These are phyloP conservation scores for Sebastes kiyomatsui DNA, from an alignment of 2,797 vertebrate species.

Conservation along the genomic window DNA sequence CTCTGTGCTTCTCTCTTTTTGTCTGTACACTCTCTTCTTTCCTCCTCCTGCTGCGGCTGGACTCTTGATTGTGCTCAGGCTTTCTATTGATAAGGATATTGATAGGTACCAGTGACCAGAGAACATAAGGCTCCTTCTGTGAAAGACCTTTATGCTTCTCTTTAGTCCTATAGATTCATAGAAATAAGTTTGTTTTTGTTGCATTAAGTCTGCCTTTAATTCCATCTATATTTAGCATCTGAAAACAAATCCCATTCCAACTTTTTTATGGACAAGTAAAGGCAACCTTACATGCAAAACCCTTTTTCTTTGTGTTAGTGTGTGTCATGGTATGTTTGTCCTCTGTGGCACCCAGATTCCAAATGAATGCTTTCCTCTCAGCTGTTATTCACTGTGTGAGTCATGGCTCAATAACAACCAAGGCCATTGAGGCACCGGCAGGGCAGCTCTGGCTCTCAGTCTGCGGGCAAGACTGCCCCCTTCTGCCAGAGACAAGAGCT, in stretches of 20 bases:
- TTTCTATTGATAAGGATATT: slow-evolving; percentile 99
- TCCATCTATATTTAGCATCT: not conserved
- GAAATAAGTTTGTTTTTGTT: slow-evolving; percentile 49
- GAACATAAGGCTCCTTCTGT: slow-evolving; percentile 82
- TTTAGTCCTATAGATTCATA: slow-evolving; percentile 55
- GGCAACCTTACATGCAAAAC: slow-evolving; percentile 34
- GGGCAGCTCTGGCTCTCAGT: slow-evolving; percentile 9
- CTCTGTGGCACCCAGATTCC: slow-evolving; percentile 24
- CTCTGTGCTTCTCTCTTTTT: slow-evolving; percentile 71
- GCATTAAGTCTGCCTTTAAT: slow-evolving; percentile 52
- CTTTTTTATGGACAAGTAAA: slow-evolving; percentile 17
- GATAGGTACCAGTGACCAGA: slow-evolving; percentile 92
- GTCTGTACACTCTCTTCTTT: slow-evolving; percentile 50
- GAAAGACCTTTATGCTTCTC: slow-evolving; percentile 78
- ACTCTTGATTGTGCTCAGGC: slow-evolving; percentile 90
- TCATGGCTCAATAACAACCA: slow-evolving; percentile 22
- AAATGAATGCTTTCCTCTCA: slow-evolving; percentile 27
- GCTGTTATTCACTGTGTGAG: slow-evolving; percentile 40
- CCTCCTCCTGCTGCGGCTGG: slow-evolving; percentile 83
- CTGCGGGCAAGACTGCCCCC: slow-evolving; percentile 46
- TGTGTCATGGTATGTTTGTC: slow-evolving; percentile 35
- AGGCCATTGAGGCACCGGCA: slow-evolving; percentile 29
- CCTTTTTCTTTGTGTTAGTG: not conserved
- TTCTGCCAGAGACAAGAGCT: slow-evolving; percentile 40
- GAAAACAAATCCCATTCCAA: not conserved